A percentile compares a stretch with the other conserved stretches of the same genome.
phyloP scores from a whole-genome alignment of 2,113 vertebrate species.

The Aegithalos caudatus region DNA sequence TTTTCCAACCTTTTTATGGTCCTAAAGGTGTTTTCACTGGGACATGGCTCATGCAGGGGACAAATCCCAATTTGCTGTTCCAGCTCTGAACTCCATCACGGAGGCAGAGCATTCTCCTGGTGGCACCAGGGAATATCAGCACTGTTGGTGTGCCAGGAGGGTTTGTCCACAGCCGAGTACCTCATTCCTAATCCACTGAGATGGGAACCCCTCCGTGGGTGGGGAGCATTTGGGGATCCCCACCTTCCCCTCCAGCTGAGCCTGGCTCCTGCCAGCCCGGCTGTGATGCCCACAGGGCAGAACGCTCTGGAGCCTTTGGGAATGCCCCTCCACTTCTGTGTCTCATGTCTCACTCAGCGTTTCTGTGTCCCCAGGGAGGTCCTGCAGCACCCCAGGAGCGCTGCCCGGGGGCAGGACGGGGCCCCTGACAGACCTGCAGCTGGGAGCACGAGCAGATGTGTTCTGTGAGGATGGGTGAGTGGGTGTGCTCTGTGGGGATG shows the following conservation, averaged over 20 bases:
- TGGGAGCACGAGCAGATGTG: constrained; percentile 39
- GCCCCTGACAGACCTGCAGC: not conserved
- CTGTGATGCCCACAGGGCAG: fast-evolving
- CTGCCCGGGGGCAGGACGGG: constrained; percentile 3
- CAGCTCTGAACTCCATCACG: fast-evolving
- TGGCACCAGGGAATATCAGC: not conserved
- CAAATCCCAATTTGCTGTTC: fast-evolving
- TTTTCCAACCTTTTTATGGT: not conserved
- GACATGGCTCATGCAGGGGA: fast-evolving
- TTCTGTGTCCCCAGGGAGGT: constrained; percentile 23
- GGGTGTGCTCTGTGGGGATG: not conserved
- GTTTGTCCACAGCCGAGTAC: fast-evolving
- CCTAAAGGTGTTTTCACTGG: not conserved
- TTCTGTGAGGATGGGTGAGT: not conserved
- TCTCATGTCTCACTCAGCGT: fast-evolving
- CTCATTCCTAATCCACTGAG: fast-evolving
- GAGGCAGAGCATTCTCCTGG: not conserved
- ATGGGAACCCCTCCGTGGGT: not conserved
- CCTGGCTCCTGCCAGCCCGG: not conserved
- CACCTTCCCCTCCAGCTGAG: fast-evolving
- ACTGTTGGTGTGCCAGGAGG: not conserved
- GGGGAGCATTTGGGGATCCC: not conserved
- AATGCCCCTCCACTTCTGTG: fast-evolving
- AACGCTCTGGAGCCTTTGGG: fast-evolving
- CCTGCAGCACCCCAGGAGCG: constrained; percentile 12